Evolutionary conservation across 2,797 vertebrate species (phyloP).

Genomic region (Masticophis lateralis): DNA sequence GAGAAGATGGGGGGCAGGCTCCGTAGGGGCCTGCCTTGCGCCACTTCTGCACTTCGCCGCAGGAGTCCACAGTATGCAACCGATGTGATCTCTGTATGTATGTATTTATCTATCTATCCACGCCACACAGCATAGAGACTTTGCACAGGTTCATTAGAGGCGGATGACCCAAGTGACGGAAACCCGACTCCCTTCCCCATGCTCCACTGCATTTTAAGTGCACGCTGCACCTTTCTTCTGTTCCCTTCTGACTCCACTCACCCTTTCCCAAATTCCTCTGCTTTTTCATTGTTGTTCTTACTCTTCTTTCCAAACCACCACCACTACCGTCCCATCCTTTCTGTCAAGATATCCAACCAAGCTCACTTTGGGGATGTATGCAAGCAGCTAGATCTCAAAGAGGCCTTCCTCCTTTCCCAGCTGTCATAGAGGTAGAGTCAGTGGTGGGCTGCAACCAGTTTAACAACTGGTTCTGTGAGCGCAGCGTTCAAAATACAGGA

Average conservation of each 20-base stretch:
- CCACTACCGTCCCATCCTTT: not conserved
- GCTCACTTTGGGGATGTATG: not conserved
- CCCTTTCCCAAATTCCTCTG: not conserved
- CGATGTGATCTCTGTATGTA: not conserved
- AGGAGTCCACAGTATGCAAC: constrained; percentile 31
- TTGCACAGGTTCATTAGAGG: not conserved
- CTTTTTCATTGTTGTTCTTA: not conserved
- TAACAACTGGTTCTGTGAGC: too few species aligned
- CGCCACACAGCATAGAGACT: not conserved
- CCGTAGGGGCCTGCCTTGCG: not conserved
- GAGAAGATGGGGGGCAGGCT: constrained; percentile 35
- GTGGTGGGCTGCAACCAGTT: too few species aligned
- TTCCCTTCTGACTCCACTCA: not conserved
- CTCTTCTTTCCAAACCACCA: not conserved
- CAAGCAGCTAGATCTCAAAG: not conserved
- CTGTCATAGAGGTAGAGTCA: not conserved
- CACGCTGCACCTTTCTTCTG: not conserved
- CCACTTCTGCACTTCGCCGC: not conserved
- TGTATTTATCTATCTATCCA: not conserved
- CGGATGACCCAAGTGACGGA: too few species aligned
- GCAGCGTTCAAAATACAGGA: too few species aligned
- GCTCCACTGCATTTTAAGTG: not conserved
- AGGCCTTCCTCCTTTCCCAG: too few species aligned
- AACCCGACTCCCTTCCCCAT: not conserved
- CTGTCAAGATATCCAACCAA: not conserved